Evolutionary conservation across 2,797 vertebrate species (phyloP), one percentile per base, ranked within the genome.

Genomic region (Microctenopoma lineatum): DNA sequence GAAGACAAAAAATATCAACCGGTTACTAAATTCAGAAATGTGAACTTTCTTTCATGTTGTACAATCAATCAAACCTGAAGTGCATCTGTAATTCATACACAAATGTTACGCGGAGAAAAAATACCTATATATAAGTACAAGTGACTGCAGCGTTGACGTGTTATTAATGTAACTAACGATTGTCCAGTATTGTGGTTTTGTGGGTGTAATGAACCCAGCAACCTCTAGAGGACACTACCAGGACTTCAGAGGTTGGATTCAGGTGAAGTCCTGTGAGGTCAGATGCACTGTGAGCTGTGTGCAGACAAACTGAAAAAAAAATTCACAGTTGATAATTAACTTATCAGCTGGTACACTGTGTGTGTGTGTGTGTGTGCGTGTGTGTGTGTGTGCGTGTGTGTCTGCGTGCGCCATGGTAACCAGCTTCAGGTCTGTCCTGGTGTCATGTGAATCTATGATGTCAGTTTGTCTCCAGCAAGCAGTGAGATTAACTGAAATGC

Each of bases 381-480:
- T 47, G 64, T 44, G 39, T 58, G 59, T 48, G 41, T 32, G 53
- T 60, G 53, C 47, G 53, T 63, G 47, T 59, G 64, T 44, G 39
- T 58, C 46, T 48, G 41, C n/a, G 53, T 27, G 5, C 4, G 25
- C 50, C 67, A 62, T 55, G 57, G 63, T 57, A 56, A 69, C 66
- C 1, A 18, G 55, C 55, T 44, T 52, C 57, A 63, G 61, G 64
- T 73, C 64, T 51, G 61, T 61, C 51, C 70, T 51, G 15, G 47
- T 67, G 72, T 78, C 75, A 73, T 66, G 75, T 80, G 71, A 66
- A 62, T 52, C 53, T 61, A 21, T 46, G 58, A 73, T 74, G 70
- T 75, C 42, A 2, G 47, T 50, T 54, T 59, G 38, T 71, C 36
- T 73, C 57, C 59, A 34, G 25, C 13, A n/a, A 65, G 32, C 65